These are phyloP conservation scores for Pecten maximus DNA, from an alignment of 2,888 invertebrate species.

Conservation along the genomic window DNA sequence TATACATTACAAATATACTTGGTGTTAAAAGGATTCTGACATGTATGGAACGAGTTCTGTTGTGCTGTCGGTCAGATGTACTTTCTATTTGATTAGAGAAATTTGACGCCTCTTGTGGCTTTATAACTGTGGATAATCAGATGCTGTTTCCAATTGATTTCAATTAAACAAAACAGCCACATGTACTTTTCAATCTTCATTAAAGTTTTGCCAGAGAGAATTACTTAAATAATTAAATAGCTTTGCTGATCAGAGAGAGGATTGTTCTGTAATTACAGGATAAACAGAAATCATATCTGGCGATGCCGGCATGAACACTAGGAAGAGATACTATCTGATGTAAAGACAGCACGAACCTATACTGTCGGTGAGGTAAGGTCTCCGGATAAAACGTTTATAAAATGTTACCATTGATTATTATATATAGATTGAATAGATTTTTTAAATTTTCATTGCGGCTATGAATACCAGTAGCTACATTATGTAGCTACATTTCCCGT, in stretches of 20 bases:
- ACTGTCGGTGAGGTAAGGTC: too few relatives aligned
- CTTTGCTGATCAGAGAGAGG: not conserved
- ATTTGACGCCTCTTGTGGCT: not conserved
- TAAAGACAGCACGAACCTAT: too few relatives aligned
- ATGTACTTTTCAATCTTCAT: not conserved
- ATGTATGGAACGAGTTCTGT: not conserved
- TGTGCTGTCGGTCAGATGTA: not conserved
- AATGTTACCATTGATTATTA: too few relatives aligned
- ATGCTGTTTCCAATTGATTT: not conserved
- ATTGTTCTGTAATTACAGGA: not conserved
- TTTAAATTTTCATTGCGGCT: too few relatives aligned
- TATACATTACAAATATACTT: not conserved
- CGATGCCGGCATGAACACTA: too few relatives aligned
- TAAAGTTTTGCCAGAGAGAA: not conserved
- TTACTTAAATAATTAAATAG: not conserved
- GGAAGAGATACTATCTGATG: too few relatives aligned
- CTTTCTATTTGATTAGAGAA: not conserved
- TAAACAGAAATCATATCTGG: not conserved
- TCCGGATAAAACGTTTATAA: too few relatives aligned
- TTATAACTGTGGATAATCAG: not conserved
- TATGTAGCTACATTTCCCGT: too few relatives aligned
- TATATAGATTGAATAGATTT: too few relatives aligned
- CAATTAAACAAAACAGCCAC: not conserved
- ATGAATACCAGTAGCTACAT: too few relatives aligned
- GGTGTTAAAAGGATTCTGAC: not conserved